Base-by-base conservation (phyloP, 2,888 invertebrate genomes). In the Tigriopus californicus region DNA sequence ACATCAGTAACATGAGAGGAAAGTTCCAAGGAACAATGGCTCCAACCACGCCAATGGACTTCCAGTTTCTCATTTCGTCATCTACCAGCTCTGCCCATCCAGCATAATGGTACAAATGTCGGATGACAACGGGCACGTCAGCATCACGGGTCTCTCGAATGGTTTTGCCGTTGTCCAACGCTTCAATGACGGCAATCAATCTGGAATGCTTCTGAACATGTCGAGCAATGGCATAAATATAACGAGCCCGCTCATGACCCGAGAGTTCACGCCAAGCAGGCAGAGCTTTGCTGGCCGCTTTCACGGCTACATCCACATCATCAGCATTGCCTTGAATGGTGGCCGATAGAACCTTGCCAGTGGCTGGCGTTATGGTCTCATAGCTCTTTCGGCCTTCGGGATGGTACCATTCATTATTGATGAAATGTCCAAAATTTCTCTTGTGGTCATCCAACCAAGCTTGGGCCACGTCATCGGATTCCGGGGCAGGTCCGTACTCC, bases 41-140 rank as follows among this genome's bases (percentile, higher is more conserved):
- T 24, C 70, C 72, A 40, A 72, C 70, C 24, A 73, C 69, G 62
- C 74, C 73, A 61, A 70, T 64, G 59, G 73, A 67, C 62, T 70
- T 69, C 71, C 71, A 73, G 24, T 67, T 67, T n/a, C 62, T 61
- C 68, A 73, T 69, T 63, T 74, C 71, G 56, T 68, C 66, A 22
- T 69, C 67, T 62, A 67, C 66, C 10, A 71, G 65, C 62, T 72
- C 69, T 11, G 74, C 71, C 72, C 73, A 75, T 61, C 73, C 72
- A 15, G 76, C 73, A 67, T 76, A 74, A 65, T 76, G 75, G 65
- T 72, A 72, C 61, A 77, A 70, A 66, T 73, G 74, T 55, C 76
- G 68, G 22, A 73, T 69, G 47, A 75, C 69, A 42, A 69, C 67
- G 4, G 71, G 70, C 44, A 75, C 63, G 65, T 72, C 70, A 62